phyloP scores from a whole-genome alignment of 2,113 vertebrate genomes.

The Apodemus sylvaticus region DNA sequence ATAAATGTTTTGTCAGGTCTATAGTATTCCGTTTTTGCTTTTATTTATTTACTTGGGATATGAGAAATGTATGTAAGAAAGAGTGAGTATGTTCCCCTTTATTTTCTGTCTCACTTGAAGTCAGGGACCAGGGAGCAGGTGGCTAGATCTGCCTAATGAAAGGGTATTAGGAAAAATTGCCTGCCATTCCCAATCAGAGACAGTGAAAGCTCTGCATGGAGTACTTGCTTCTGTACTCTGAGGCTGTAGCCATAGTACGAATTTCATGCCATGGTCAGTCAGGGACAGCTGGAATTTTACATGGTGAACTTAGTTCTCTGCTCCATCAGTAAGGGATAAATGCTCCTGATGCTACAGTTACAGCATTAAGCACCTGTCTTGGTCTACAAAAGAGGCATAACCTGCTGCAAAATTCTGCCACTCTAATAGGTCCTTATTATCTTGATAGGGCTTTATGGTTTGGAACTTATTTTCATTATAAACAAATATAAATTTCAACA shows the following conservation, averaged over 20 bases:
- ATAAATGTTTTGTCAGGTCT: slow-evolving; percentile 15
- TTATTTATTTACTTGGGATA: not conserved
- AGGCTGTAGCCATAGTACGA: too few relatives aligned
- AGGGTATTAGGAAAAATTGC: not conserved
- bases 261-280: too few relatives aligned
- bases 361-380: not conserved
- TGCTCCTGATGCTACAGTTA: not conserved
- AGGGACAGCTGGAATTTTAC: not conserved
- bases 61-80: not conserved
- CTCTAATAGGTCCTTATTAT: not conserved
- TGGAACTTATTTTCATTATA: not conserved
- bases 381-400: not conserved
- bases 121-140: not conserved
- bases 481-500: not conserved
- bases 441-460: not conserved
- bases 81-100: not conserved
- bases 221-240: too few relatives aligned
- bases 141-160: not conserved
- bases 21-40: not conserved
- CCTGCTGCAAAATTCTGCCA: not conserved
- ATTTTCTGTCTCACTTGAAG: not conserved
- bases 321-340: not conserved
- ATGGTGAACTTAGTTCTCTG: too few relatives aligned
- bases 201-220: not conserved
- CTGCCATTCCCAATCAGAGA: not conserved